Base-by-base conservation (phyloP, 2,888 invertebrate species). In the Pomacea canaliculata region DNA sequence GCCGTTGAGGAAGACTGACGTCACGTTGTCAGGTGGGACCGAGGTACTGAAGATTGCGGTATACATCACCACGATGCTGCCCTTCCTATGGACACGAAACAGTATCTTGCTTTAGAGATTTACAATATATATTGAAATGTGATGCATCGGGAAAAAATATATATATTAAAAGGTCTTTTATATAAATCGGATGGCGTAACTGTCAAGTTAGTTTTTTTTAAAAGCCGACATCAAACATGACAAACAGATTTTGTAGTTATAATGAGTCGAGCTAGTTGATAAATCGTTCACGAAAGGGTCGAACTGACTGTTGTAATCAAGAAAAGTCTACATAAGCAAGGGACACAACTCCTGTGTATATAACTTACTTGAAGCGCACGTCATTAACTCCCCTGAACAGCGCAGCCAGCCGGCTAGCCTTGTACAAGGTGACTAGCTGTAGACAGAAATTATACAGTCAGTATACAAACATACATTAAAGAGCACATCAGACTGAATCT, bases 61-160 rank as follows among this genome's bases (percentile, higher is more conserved):
- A 67, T 78, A 78, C 18, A 56, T 69, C 19, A 75, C 75, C 23
- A 71, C 70, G 16, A 78, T 72, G 63, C 79, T 74, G 27, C 77
- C 76, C 37, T 77, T 51, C 27, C 76, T 79, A 74, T 12, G 49
- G 37, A 46, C 46, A 51, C 13, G 27, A 27, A 19, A 16, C 48
- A 67, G 5, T 3, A 37, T 37, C 37, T 37, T 37, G 37, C 37
- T 37, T 37, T 37, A 37, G 37, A 16, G n/a, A 19, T 60, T 60
- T 19, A 60, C 16, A 60, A 16, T 19, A 60, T 19, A 16, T 23
- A 23, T 23, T 23, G 23, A 23, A 23, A 23, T 23, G 23, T 23
- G 23, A 23, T 23, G 23, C 23, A 23, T 23, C 23, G 23, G 23
- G 23, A 23, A 23, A 23, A 23, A 23, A 23, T 23, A 23, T 60